Conservation (phyloP, 2,888 invertebrate genomes). For the Cylindroiulus punctatus region DNA sequence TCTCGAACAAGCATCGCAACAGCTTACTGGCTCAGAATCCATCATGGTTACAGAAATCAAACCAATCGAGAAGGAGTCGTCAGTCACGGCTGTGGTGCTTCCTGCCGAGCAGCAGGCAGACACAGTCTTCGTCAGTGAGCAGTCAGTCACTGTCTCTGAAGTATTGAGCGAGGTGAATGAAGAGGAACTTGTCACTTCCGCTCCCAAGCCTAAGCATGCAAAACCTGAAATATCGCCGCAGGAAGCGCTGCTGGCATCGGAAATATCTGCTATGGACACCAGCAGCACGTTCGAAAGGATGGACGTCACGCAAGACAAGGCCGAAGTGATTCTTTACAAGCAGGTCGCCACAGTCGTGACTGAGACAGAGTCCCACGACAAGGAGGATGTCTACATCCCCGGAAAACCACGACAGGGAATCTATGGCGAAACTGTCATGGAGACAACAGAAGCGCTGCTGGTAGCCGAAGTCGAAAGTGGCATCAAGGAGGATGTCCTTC, state of each 20-base stretch:
- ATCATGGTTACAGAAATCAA: slow-evolving; percentile 43
- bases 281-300: neutral
- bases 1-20: neutral
- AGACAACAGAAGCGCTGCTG: slow-evolving; percentile 32
- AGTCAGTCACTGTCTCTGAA: slow-evolving; percentile 60
- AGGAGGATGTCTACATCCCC: slow-evolving; percentile 43
- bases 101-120: slow-evolving; percentile 50
- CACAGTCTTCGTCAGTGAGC: slow-evolving; percentile 57
- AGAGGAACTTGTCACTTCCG: slow-evolving; percentile 55
- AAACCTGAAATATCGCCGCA: slow-evolving; percentile 51
- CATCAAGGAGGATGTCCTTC: slow-evolving; percentile 47
- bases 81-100: slow-evolving; percentile 50
- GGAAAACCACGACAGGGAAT: neutral
- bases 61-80: slow-evolving; percentile 56
- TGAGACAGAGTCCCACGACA: slow-evolving; percentile 48
- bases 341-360: neutral
- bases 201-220: slow-evolving; percentile 52
- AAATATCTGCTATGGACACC: slow-evolving; percentile 53
- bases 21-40: slow-evolving; percentile 3
- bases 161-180: slow-evolving; percentile 60
- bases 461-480: slow-evolving; percentile 44
- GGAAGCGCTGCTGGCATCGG: slow-evolving; percentile 53
- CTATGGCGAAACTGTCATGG: slow-evolving; percentile 9
- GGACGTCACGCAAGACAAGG: slow-evolving; percentile 37
- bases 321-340: neutral